Evolutionary conservation across 2,888 invertebrate genomes (phyloP), one percentile per base, ranked within the genome.

Genomic region (Spodoptera picta): DNA sequence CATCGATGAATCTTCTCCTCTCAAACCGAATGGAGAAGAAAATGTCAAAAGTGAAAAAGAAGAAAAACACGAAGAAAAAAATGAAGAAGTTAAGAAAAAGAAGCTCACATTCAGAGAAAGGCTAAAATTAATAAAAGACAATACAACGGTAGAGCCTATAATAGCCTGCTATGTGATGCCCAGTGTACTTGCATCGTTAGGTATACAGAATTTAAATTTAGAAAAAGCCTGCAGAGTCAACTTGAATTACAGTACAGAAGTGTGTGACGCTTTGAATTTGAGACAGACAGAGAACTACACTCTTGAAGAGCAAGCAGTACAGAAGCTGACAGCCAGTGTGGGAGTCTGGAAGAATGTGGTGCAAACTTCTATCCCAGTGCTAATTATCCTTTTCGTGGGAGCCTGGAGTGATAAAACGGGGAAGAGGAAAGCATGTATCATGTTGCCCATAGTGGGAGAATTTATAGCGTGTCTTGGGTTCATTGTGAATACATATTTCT

Each of bases 201-300:
- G 98, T 23, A 97, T 97, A 47, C 98, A 98, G 89, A 98, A 98
- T 91, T 79, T 90, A 46, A 89, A 88, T 71, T 69, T 90, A 65
- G 98, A 98, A 89, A 98, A 98, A 86, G 98, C 98, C 0, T 98
- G 98, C 83, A 93, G 97, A 49, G 97, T 98, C 0, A 98, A 98
- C 86, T 93, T 98, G 68, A 96, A 95, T 41, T 97, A 96, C 80
- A 95, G 96, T 4, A 93, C 95, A 46, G 95, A 96, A 81, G 95
- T 98, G 11, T 98, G 98, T 85, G 96, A 96, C 71, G 97, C 98
- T 0, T 88, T 98, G 6, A 96, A 96, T 43, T 92, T 95, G 24
- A 95, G 98, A 73, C 95, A 97, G 71, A 97, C 97, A 0, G 96
- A 95, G 75, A 95, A 95, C 73, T 95, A 94, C 69, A 92, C 89